phyloP scores from a whole-genome alignment of 2,113 vertebrate species.

The Neopipo cinnamomea region DNA sequence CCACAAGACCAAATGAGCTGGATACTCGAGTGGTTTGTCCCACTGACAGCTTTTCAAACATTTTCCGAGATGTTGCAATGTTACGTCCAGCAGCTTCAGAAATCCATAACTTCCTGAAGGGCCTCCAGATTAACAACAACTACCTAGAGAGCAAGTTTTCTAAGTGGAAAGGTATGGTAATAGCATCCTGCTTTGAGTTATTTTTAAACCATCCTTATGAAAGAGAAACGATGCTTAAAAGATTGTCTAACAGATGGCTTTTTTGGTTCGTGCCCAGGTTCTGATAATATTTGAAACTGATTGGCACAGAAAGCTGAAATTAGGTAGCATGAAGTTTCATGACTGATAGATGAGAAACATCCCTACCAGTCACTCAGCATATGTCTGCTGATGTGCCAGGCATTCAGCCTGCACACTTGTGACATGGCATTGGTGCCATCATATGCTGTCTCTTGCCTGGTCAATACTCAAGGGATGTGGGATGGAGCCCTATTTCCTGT shows the following conservation, averaged over 20 bases:
- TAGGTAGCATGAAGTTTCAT: not conserved
- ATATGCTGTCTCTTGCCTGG: fast-evolving
- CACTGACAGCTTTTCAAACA: conserved; percentile 57
- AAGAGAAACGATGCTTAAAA: not conserved
- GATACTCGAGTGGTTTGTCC: conserved; percentile 70
- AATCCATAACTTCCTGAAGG: conserved; percentile 76
- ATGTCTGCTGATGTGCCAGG: not conserved
- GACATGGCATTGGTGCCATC: not conserved
- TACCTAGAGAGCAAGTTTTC: conserved; percentile 74
- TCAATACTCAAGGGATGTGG: fast-evolving
- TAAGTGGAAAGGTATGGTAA: conserved; percentile 75
- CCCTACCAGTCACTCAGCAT: fast-evolving
- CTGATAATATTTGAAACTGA: not conserved
- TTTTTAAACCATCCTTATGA: not conserved
- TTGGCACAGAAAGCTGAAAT: not conserved
- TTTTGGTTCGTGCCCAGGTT: not conserved
- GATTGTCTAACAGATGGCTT: not conserved
- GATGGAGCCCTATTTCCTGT: not conserved
- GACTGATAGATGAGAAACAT: not conserved
- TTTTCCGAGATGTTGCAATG: conserved; percentile 70
- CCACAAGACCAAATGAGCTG: conserved; percentile 59
- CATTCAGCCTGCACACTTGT: not conserved
- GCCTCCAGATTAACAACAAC: conserved; percentile 70
- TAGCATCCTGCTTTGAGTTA: not conserved
- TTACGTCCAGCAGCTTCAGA: conserved; percentile 73